Conservation (phyloP, 2,113 vertebrate genomes). For the Cephalophus harveyi region DNA sequence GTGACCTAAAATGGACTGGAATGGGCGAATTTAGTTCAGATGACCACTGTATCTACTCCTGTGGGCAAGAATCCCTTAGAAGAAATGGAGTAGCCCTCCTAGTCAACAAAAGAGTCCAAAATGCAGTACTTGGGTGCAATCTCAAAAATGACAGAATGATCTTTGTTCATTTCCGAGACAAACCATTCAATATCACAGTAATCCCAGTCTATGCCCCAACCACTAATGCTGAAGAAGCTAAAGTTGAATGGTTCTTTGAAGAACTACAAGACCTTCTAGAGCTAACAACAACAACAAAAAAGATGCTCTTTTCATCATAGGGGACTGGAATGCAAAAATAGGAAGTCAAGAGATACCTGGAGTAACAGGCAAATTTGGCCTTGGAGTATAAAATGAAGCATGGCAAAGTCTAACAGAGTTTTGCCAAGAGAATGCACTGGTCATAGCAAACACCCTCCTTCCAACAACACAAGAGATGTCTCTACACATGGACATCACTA, state of each 20-base stretch:
- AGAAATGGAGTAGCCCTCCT: not conserved
- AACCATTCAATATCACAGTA: not conserved
- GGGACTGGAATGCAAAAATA: not conserved
- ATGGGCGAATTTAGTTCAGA: not conserved
- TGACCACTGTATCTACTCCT: not conserved
- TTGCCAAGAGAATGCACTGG: not conserved
- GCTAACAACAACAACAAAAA: not conserved
- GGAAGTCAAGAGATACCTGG: not conserved
- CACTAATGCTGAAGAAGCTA: not conserved
- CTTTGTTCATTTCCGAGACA: not conserved
- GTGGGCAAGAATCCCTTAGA: not conserved
- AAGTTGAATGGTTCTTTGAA: not conserved
- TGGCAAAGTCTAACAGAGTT: not conserved
- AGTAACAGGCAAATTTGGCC: not conserved
- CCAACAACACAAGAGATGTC: not conserved
- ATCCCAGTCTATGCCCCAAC: not conserved
- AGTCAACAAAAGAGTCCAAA: not conserved
- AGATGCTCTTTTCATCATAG: not conserved
- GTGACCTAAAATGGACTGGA: not conserved
- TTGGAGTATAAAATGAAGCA: not conserved
- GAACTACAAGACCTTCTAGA: not conserved
- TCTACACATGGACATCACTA: not conserved
- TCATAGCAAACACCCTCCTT: not conserved
- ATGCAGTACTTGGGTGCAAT: not conserved
- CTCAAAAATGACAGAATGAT: not conserved